Evolutionary conservation across 2,888 invertebrate genomes (phyloP).

Genomic region (Eurois occulta): DNA sequence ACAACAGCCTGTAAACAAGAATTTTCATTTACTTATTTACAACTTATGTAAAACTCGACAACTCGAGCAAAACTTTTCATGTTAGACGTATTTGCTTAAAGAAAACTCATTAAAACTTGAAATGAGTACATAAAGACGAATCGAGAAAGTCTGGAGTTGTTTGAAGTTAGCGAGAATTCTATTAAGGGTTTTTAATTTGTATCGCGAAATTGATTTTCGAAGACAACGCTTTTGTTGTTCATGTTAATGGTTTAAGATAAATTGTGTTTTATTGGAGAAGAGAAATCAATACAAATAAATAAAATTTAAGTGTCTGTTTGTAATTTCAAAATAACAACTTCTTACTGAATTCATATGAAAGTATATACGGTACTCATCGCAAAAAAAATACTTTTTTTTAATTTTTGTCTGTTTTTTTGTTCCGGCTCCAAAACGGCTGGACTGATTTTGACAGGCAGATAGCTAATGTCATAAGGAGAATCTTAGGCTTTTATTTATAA

Average conservation of each 20-base stretch:
- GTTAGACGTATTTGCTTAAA: constrained; percentile 65
- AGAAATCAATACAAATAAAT: no score
- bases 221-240: constrained; percentile 9
- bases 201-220: constrained; percentile 50
- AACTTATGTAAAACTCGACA: constrained; percentile 45
- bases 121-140: constrained; percentile 54
- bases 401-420: no score
- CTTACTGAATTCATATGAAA: no score
- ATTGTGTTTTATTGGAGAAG: not conserved
- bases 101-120: constrained; percentile 73
- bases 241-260: not conserved
- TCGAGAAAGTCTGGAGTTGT: constrained; percentile 45
- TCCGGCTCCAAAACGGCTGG: no score
- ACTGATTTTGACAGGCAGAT: no score
- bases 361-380: no score
- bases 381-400: no score
- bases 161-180: constrained; percentile 71
- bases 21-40: constrained; percentile 63
- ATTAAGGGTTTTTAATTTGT: constrained; percentile 62
- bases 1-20: constrained; percentile 51
- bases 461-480: no score
- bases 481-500: no score
- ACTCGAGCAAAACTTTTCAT: constrained; percentile 50
- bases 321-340: no score
- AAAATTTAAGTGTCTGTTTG: no score